A percentile compares a stretch with the other conserved stretches of the same genome.
Evolutionary conservation across 1,140 invertebrate genomes (phyloP).

Genomic region (Telenomus remus): DNA sequence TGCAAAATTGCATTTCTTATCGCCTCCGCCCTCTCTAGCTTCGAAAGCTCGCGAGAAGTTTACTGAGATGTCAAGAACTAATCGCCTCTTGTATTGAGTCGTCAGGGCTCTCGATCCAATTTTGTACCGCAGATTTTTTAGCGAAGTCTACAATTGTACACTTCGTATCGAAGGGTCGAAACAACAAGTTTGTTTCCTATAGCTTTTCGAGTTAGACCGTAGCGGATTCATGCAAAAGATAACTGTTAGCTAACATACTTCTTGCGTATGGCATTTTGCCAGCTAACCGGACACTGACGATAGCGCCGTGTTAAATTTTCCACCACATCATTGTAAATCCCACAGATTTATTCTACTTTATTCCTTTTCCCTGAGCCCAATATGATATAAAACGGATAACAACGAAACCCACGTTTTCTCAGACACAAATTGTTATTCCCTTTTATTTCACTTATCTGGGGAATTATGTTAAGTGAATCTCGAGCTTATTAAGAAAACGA

Average conservation of each 20-base stretch:
- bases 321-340: slow-evolving; percentile 24
- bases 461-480: no score
- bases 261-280: slow-evolving; percentile 56
- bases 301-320: slow-evolving; percentile 28
- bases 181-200: slow-evolving; percentile 59
- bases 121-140: slow-evolving; percentile 26
- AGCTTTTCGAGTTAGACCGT: slow-evolving; percentile 46
- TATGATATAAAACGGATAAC: no score
- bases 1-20: slow-evolving; percentile 33
- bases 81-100: neutral
- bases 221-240: slow-evolving; percentile 51
- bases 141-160: slow-evolving; percentile 13
- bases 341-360: no score
- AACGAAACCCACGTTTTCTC: no score
- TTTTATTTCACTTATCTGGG: no score
- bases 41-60: slow-evolving; percentile 6
- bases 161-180: slow-evolving; percentile 45
- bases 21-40: neutral
- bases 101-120: slow-evolving; percentile 1
- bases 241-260: slow-evolving; percentile 53
- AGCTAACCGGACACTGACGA: slow-evolving; percentile 38
- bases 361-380: no score
- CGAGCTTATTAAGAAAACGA: no score
- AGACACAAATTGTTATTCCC: no score
- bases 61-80: slow-evolving; percentile 10